These are phyloP conservation scores for Acanthochromis polyacanthus DNA, from an alignment of 2,113 vertebrate genomes.

Conservation along the genomic window DNA sequence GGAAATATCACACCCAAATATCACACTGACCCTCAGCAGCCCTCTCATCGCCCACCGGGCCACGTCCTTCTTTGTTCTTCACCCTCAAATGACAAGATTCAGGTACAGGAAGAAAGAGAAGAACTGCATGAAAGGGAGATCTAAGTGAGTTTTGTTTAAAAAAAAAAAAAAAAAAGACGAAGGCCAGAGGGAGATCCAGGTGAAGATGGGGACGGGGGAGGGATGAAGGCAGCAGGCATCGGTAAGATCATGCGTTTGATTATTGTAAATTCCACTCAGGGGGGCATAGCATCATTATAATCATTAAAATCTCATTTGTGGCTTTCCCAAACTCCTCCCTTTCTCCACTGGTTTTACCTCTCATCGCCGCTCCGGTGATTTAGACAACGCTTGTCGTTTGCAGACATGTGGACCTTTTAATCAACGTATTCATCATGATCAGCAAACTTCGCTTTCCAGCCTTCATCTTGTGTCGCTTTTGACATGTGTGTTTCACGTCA, in stretches of 20 bases:
- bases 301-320: conserved; percentile 76
- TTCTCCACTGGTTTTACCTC: conserved; percentile 39
- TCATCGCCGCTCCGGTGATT: conserved; percentile 54
- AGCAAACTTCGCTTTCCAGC: not conserved
- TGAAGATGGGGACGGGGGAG: not conserved
- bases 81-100: conserved; percentile 34
- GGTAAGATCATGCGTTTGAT: conserved; percentile 32
- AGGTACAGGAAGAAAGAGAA: not conserved
- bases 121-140: conserved; percentile 16
- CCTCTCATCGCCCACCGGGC: conserved; percentile 34
- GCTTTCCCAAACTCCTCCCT: conserved; percentile 35
- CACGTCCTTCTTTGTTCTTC: conserved; percentile 59
- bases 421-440: not conserved
- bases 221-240: conserved; percentile 5
- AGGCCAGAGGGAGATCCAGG: not conserved
- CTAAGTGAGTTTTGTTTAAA: not conserved
- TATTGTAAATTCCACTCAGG: conserved; percentile 30
- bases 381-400: conserved; percentile 10
- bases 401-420: conserved; percentile 26
- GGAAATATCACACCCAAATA: conserved; percentile 73
- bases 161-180: not conserved
- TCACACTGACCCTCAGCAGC: conserved; percentile 57
- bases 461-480: not conserved
- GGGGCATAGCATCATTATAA: not conserved
- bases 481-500: not conserved